phyloP scores from a whole-genome alignment of 2,797 vertebrate species.

The Epinephelus awoara region DNA sequence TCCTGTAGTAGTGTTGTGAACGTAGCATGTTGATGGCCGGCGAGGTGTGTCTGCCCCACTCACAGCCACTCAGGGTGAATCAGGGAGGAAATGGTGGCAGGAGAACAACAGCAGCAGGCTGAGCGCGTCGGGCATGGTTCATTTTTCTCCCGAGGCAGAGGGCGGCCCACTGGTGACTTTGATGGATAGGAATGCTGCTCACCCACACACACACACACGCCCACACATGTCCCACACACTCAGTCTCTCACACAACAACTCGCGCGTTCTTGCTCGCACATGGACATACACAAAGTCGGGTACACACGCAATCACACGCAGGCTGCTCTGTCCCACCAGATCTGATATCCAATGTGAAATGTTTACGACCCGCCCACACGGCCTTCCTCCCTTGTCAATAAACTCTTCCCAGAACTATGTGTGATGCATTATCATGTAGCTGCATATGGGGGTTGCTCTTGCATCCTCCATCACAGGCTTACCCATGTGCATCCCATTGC shows the following conservation, averaged over 20 bases:
- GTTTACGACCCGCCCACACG: conserved; percentile 79
- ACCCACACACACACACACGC: conserved; percentile 78
- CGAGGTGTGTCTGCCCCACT: conserved; percentile 73
- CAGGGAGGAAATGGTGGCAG: conserved; percentile 76
- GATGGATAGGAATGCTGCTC: conserved; percentile 86
- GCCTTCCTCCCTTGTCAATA: conserved; percentile 80
- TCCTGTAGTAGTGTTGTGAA: conserved; percentile 42
- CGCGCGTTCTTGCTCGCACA: conserved; percentile 34
- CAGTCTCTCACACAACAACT: conserved; percentile 58
- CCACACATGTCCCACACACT: conserved; percentile 79
- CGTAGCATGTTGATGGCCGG: conserved; percentile 2
- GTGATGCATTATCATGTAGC: conserved; percentile 73
- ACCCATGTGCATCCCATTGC: conserved; percentile 72
- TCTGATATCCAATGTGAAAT: conserved; percentile 76
- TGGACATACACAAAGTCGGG: conserved; percentile 28
- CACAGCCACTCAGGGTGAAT: conserved; percentile 73
- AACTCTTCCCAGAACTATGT: conserved; percentile 78
- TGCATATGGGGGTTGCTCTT: conserved; percentile 55
- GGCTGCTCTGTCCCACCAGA: conserved; percentile 67
- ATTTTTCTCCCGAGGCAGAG: conserved; percentile 79
- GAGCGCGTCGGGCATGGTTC: conserved; percentile 70
- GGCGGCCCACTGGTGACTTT: conserved; percentile 82
- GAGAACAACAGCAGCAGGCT: conserved; percentile 63
- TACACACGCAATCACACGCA: conserved; percentile 39
- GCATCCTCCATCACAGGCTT: conserved; percentile 73